Evolutionary conservation across 2,888 invertebrate species (phyloP), one percentile per base, ranked within the genome.

Genomic region (Parnassius mnemosyne): DNA sequence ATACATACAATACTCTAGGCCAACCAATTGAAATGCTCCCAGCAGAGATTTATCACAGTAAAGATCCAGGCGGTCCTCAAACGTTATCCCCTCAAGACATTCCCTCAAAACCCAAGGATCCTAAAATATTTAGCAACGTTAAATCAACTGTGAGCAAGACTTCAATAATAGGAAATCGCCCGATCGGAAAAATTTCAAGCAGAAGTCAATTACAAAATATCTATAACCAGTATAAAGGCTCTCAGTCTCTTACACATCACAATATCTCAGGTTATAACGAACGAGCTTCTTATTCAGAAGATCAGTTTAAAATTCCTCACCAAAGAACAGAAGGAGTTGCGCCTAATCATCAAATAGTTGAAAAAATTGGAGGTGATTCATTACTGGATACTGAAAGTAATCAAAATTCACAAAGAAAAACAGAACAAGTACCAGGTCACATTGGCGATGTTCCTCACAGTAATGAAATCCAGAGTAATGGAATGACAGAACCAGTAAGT

Each of bases 101-200:
- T 10, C 61, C 68, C 0, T 58, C 68, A 0, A 79, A 72, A 57
- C 46, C 64, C 12, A 73, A 68, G 53, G 68, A 76, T 65, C 62
- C 71, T 25, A 63, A 63, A 10, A 77, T 68, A 64, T 82, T 75
- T 56, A 79, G 77, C 47, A 80, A 79, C 67, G 81, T 90, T 0
- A 91, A 87, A 68, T 74, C 75, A 16, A 89, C 88, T 46, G 68
- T 85, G 10, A 91, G 90, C 66, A 90, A 87, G 66, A 90, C 90
- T 49, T 79, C 87, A 1, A 57, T 91, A 41, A 76, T 82, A 69
- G 84, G 80, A 1, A 79, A 70, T 47, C 80, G 67, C 51, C 71
- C 80, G 9, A 49, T 76, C 3, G 83, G 80, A 1, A 78, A 67
- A 71, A 79, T 71, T 53, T 79, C 86, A 1, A 89, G 88, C 63